phyloP scores from a whole-genome alignment of 1,140 invertebrate genomes.

The Neodiprion lecontei region DNA sequence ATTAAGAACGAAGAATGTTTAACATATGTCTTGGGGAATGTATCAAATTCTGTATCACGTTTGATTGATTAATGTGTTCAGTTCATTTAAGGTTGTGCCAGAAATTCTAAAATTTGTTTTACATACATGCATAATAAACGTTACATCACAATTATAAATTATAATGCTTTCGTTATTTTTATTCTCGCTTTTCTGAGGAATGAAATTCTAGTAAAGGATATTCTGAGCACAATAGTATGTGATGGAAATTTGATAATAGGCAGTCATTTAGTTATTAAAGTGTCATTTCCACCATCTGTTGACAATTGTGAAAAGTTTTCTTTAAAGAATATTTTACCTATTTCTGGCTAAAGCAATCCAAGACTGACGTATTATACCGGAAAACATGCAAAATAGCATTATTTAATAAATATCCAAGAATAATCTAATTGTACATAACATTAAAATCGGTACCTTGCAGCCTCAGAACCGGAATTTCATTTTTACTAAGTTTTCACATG shows the following conservation, averaged over 20 bases:
- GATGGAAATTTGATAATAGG: not conserved
- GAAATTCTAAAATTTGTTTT: too few relatives aligned
- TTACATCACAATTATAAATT: not conserved
- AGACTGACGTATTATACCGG: constrained; percentile 12
- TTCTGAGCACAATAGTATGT: too few relatives aligned
- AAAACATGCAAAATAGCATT: not conserved
- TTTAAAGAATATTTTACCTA: not conserved
- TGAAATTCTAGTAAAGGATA: too few relatives aligned
- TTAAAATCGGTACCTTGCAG: not conserved
- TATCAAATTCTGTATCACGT: too few relatives aligned
- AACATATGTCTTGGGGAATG: too few relatives aligned
- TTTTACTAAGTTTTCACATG: not conserved
- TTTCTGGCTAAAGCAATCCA: constrained; percentile 9
- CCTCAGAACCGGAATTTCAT: not conserved
- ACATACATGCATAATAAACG: not conserved
- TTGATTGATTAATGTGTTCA: too few relatives aligned
- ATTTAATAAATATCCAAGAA: not conserved
- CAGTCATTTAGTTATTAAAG: not conserved
- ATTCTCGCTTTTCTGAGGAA: not conserved
- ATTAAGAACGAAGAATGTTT: too few relatives aligned
- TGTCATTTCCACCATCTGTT: not conserved
- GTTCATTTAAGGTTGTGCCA: too few relatives aligned
- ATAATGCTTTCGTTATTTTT: not conserved
- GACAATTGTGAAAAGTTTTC: not conserved
- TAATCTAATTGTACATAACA: not conserved